Evolutionary conservation across 2,888 invertebrate species (phyloP), one percentile per base, ranked within the genome.

Genomic region (Cerastoderma edule): DNA sequence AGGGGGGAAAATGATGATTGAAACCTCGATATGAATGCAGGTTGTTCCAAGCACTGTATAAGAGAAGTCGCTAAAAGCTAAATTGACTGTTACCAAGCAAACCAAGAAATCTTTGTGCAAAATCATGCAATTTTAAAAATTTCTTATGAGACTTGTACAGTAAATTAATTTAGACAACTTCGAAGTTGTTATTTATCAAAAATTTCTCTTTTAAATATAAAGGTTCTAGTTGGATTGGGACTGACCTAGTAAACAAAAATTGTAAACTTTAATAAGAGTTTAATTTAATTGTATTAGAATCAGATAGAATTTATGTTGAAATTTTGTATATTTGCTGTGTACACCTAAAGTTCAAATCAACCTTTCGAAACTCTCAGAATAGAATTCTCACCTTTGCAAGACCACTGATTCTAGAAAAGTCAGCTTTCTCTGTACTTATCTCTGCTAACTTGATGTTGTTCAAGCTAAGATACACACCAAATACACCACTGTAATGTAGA

Each of bases 391-490:
- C 89, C 82, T 87, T 89, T 13, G 85, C 80, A 32, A 85, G 46
- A 3, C 83, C 84, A 33, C 82, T 77, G 22, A 88, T 71, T 68
- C 75, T 81, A 28, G 83, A 73, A 50, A 87, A 75, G 27, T 89
- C 85, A 2, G 82, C 67, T n/a, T 73, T 78, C 28, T 85, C 85
- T 3, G 72, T 50, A 24, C 75, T 68, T 27, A 70, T 67, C 44
- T 88, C 88, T 56, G 84, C 83, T 5, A 89, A 75, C 22, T 85
- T 81, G 35, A 88, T 85, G 8, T 80, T 83, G 68, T 83, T 80
- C 30, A 89, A 68, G 72, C 84, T 86, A 16, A 89, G 81, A 30
- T 87, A 80, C n/a, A 89, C 87, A 19, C 89, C 89, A 80, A 88
- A 84, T 24, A 89, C 78, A 63, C 89, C 89, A 83, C 89, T 89